Evolutionary conservation across 2,113 vertebrate genomes (phyloP), one percentile per base, ranked within the genome.

Genomic region (Oostethus manadensis): DNA sequence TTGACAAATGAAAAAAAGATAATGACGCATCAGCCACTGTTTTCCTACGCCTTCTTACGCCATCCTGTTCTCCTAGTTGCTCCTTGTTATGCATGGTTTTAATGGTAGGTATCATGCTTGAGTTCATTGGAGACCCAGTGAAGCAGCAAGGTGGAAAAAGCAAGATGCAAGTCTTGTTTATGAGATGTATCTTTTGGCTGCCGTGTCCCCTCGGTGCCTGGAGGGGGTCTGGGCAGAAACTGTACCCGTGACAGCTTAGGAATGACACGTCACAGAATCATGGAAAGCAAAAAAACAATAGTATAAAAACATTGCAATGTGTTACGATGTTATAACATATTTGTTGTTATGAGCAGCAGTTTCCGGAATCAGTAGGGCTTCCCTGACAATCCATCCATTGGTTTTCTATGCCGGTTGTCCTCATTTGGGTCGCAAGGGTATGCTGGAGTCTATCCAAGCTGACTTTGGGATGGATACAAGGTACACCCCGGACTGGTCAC

Each of bases 131-230:
- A 38, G 60, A 69, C 15, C 33, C 49, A 68, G 15, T 40, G 58
- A 69, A 79, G 69, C 73, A 58, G 35, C 55, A 48, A 76, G 67
- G 22, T 72, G 62, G 56, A 62, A 62, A 64, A 62, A 48, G 50
- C 35, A 47, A 43, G 21, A 42, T 16, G 26, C 54, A 68, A n/a
- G 22, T 17, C 61, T 72, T 80, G 63, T 73, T 76, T 61, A 75
- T 3, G 6, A 46, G 54, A 60, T 69, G 42, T 60, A 73, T 54
- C 45, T 73, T 58, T 58, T 67, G 56, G 62, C 61, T 56, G 35
- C 18, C 0, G 1, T 56, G 48, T 54, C 42, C 56, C 15, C 18
- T 9, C 13, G 50, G 44, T 47, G 35, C 64, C 49, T 2, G 4
- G 15, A 13, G 8, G 33, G n/a, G 48, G 46, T 46, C 26, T 26